Evolutionary conservation across 2,888 invertebrate species (phyloP), one percentile per base, ranked within the genome.

Genomic region (Hypomecis atomaria): DNA sequence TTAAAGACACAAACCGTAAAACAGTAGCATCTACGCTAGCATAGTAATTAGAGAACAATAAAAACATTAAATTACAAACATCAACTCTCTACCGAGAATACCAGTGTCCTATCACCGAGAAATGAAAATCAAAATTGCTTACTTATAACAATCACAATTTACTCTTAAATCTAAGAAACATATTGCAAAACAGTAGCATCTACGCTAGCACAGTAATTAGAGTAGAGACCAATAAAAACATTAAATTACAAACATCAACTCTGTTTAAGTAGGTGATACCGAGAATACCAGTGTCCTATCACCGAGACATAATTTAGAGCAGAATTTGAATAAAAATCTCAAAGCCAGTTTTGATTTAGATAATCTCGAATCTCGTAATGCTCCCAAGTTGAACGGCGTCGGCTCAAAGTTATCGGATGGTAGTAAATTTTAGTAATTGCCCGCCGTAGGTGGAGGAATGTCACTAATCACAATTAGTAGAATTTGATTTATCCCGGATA

Each of bases 371-470:
- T 47, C 34, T 49, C 23, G 43, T 54, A 54, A 63, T 44, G 54
- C 63, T 63, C 33, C 49, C 37, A 13, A 57, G 52, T 63, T 63
- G 34, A 45, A 44, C 69, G 69, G 69, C 62, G 36, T 61, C 7
- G n/a, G 4, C 37, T 33, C 67, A 70, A 70, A 70, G 70, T 43
- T 66, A 66, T 67, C 66, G 58, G 62, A 62, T 70, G 64, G 64
- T 37, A 53, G 50, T 54, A 63, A 34, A 61, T 62, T 69, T 58
- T 11, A 59, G 47, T 65, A 61, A 59, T 67, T 56, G 55, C 54
- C 38, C 34, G 42, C 56, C 38, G 66, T 70, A 71, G 71, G 71
- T 71, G 66, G 67, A 55, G 62, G 70, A 68, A 58, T 55, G 58
- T 53, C 56, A 59, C 44, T 47, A 53, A 60, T 53, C 57, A 65